A percentile compares a stretch with the other conserved stretches of the same genome.
These are phyloP conservation scores for Lucilia cuprina DNA, from an alignment of 1,140 invertebrate species.

Conservation along the genomic window DNA sequence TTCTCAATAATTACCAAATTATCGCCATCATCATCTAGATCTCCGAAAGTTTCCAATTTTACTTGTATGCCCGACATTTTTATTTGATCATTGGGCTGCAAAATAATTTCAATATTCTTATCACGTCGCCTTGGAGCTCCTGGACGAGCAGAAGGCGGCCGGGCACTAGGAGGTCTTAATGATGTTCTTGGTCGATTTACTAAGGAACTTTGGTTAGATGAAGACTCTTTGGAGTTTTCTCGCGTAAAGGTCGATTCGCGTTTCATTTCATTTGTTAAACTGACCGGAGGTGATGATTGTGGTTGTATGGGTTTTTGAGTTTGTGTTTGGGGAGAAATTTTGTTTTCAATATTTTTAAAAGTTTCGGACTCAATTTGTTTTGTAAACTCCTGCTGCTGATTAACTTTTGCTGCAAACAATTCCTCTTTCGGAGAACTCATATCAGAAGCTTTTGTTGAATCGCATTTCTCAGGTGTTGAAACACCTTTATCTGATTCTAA, in stretches of 20 bases:
- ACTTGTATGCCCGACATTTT: constrained; percentile 72
- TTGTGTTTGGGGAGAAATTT: background rate
- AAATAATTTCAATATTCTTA: constrained; percentile 66
- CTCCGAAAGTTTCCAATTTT: constrained; percentile 72
- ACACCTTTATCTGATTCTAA: background rate
- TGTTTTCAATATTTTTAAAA: background rate
- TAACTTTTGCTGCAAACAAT: constrained; percentile 41
- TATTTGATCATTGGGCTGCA: constrained; percentile 63
- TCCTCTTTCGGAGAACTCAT: constrained; percentile 45
- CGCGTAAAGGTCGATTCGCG: constrained; percentile 50
- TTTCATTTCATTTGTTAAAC: constrained; percentile 36
- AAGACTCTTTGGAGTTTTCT: constrained; percentile 53
- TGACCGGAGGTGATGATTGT: background rate
- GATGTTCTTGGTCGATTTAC: constrained; percentile 64
- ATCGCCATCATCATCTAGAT: constrained; percentile 67
- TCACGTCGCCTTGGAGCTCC: constrained; percentile 75
- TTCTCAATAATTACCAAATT: constrained; percentile 67
- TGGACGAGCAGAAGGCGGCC: constrained; percentile 79
- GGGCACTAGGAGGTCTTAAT: constrained; percentile 70
- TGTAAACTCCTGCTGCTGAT: background rate
- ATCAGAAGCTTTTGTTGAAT: constrained; percentile 41
- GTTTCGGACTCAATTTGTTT: background rate
- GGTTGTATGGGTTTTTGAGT: background rate
- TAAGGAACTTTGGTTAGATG: constrained; percentile 17
- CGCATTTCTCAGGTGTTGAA: background rate